Conservation (phyloP, 2,888 invertebrate species). For the Dasysyrphus tricinctus region DNA sequence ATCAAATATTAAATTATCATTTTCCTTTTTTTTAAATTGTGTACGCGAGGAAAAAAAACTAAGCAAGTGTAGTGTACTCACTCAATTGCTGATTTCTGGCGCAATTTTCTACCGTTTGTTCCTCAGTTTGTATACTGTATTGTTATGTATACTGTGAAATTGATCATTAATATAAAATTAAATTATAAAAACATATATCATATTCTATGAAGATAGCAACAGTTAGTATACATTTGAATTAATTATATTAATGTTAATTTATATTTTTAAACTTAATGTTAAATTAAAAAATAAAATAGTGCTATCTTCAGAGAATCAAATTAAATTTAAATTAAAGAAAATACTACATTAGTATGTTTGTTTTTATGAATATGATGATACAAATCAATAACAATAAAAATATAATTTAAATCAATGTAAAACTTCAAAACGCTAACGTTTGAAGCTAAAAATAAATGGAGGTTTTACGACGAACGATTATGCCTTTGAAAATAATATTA, state of each 20-base stretch:
- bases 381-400: constrained; percentile 50
- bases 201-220: constrained; percentile 53
- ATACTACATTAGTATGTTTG: constrained; percentile 52
- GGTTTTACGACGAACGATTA: not conserved
- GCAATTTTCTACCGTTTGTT: constrained; percentile 74
- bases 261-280: not conserved
- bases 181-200: constrained; percentile 44
- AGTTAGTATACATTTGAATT: not conserved
- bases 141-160: constrained; percentile 76
- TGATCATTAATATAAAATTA: constrained; percentile 65
- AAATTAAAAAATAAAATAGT: not conserved
- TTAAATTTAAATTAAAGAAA: constrained; percentile 61
- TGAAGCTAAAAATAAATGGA: constrained; percentile 1
- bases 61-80: constrained; percentile 75
- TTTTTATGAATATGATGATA: constrained; percentile 56
- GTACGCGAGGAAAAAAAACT: constrained; percentile 73
- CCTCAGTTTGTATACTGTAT: constrained; percentile 76
- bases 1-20: constrained; percentile 30
- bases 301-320: constrained; percentile 60
- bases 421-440: constrained; percentile 36
- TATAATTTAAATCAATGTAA: constrained; percentile 44
- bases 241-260: not conserved
- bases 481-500: not conserved
- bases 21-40: constrained; percentile 42
- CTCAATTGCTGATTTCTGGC: constrained; percentile 75